Evolutionary conservation across 2,797 vertebrate species (phyloP).

Genomic region (Spinus olivaceus): DNA sequence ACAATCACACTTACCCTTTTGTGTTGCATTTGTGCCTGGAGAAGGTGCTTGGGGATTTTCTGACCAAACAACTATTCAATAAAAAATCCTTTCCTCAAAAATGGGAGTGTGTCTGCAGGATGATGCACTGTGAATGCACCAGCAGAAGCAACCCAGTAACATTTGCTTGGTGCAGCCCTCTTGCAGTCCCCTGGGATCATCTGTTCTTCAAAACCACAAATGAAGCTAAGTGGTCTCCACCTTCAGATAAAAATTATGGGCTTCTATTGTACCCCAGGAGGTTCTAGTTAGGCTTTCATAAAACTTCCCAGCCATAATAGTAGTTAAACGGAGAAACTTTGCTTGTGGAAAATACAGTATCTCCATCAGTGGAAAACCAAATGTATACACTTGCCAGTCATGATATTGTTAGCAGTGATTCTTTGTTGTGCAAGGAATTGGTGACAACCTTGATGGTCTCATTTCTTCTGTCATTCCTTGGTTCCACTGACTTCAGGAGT

Average conservation of each 20-base stretch:
- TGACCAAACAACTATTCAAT: background rate
- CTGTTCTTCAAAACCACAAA: background rate
- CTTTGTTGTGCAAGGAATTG: fast-evolving
- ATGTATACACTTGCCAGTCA: background rate
- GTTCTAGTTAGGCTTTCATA: background rate
- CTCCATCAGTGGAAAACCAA: background rate
- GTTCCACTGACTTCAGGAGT: background rate
- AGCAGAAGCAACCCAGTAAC: background rate
- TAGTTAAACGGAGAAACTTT: background rate
- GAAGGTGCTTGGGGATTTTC: background rate
- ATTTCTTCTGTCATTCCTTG: background rate
- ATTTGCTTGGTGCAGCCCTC: background rate
- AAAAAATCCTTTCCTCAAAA: background rate
- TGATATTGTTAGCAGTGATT: background rate
- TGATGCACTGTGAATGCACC: background rate
- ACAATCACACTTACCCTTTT: background rate
- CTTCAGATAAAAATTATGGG: background rate
- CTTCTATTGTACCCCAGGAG: background rate
- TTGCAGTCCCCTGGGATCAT: background rate
- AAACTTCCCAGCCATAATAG: background rate
- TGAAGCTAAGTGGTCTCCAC: background rate
- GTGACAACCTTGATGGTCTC: background rate
- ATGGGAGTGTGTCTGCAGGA: background rate
- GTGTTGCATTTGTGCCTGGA: background rate
- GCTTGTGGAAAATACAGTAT: background rate